Percentiles rank a stretch among this genome's conserved stretches.
phyloP scores from a whole-genome alignment of 2,888 invertebrate genomes.

The Eristalis tenax region DNA sequence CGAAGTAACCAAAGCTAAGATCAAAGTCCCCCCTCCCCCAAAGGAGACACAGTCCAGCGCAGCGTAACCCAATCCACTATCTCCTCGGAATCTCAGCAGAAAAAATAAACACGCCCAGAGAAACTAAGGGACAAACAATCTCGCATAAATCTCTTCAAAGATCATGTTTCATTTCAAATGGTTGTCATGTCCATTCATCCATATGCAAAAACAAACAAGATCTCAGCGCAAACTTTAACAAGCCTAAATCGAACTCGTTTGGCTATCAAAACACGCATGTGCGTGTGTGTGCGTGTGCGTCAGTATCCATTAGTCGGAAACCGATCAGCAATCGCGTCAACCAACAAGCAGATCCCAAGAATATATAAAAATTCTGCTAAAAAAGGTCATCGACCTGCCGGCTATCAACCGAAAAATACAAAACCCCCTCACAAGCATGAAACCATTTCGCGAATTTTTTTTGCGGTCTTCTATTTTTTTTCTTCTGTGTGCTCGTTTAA shows the following conservation, averaged over 20 bases:
- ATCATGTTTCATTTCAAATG: background rate
- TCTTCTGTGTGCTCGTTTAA: background rate
- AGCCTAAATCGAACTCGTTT: background rate
- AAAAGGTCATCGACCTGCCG: conserved; percentile 59
- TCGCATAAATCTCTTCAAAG: background rate
- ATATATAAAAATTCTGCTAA: conserved; percentile 37
- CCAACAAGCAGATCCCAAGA: conserved; percentile 19
- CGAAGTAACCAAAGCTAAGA: no score
- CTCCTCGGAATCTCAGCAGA: no score
- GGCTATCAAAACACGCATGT: background rate
- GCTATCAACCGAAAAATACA: conserved; percentile 26
- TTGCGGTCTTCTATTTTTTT: conserved; percentile 16
- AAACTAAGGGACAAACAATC: background rate
- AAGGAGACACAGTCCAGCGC: no score
- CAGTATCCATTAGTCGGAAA: background rate
- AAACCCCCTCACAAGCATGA: conserved; percentile 3
- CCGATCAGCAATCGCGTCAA: background rate
- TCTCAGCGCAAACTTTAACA: background rate
- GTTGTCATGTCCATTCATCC: background rate
- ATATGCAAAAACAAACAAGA: background rate
- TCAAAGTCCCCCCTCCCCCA: no score
- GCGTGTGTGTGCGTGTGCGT: background rate
- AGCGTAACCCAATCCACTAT: no score
- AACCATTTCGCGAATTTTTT: conserved; percentile 29
- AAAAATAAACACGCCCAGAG: background rate